These are phyloP conservation scores for Pammene aurita DNA, from an alignment of 2,888 invertebrate species.

Conservation along the genomic window DNA sequence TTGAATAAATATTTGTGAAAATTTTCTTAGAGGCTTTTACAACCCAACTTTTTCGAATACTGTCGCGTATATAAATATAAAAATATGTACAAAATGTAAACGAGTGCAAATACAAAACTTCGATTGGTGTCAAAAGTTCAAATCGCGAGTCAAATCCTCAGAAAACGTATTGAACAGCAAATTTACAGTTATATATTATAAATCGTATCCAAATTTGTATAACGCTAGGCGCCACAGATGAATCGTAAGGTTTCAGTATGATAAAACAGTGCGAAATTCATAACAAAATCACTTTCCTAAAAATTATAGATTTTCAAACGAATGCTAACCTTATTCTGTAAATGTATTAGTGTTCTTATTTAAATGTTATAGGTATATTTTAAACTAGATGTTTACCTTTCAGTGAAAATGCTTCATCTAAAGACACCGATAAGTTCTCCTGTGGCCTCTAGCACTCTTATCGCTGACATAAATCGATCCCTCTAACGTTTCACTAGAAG, in stretches of 20 bases:
- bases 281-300: too few species aligned
- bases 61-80: slow-evolving; percentile 46
- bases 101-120: slow-evolving; percentile 33
- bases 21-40: too few species aligned
- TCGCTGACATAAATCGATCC: slow-evolving; percentile 1
- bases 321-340: too few species aligned
- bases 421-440: too few species aligned
- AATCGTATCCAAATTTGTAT: slow-evolving; percentile 40
- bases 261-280: not conserved
- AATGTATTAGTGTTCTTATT: too few species aligned
- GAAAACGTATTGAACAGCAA: slow-evolving; percentile 34
- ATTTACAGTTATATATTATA: slow-evolving; percentile 38
- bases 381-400: too few species aligned
- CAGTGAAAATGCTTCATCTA: too few species aligned
- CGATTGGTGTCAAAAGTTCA: slow-evolving; percentile 30
- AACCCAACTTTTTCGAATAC: not conserved
- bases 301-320: too few species aligned
- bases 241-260: not conserved
- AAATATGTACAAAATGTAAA: slow-evolving; percentile 52
- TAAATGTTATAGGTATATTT: too few species aligned
- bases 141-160: slow-evolving; percentile 25
- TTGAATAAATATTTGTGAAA: too few species aligned
- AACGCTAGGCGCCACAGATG: slow-evolving; percentile 27
- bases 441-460: slow-evolving; percentile 2
- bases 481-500: not conserved